Conservation (phyloP, 2,113 vertebrate species). For the Paramormyrops kingsleyae region DNA sequence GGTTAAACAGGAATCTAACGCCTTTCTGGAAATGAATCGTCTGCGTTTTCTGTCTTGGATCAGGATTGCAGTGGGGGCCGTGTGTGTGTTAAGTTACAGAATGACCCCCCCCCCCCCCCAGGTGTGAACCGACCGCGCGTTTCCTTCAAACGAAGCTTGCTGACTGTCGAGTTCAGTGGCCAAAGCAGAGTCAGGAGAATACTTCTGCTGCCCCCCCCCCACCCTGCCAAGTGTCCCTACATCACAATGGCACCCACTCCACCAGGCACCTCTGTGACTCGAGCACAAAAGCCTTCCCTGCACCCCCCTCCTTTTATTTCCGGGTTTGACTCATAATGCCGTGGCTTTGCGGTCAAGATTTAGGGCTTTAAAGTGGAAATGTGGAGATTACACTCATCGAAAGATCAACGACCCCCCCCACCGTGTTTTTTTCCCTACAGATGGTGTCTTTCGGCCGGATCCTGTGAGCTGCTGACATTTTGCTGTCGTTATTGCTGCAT, state of each 20-base stretch:
- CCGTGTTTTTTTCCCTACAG: slow-evolving; percentile 4
- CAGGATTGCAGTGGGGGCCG: not conserved
- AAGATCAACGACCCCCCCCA: slow-evolving; percentile 25
- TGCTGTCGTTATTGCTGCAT: not conserved
- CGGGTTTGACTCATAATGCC: slow-evolving; percentile 21
- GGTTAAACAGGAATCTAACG: not conserved
- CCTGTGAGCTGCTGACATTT: not conserved
- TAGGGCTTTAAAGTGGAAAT: slow-evolving; percentile 41
- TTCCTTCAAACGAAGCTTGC: not conserved
- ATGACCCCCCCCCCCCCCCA: not conserved
- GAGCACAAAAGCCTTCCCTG: not conserved
- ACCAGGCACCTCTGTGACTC: not conserved
- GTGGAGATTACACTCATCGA: slow-evolving; percentile 26
- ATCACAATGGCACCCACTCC: not conserved
- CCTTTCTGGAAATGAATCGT: not conserved
- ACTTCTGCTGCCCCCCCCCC: not conserved
- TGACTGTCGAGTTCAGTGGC: not conserved
- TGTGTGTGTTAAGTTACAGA: not conserved
- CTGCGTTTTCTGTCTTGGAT: not conserved
- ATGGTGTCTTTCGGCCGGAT: not conserved
- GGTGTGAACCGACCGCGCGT: not conserved
- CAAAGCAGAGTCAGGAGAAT: not conserved
- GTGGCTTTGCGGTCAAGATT: slow-evolving; percentile 32
- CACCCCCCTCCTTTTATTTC: slow-evolving; percentile 28
- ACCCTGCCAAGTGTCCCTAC: not conserved